Percentiles rank a stretch among this genome's conserved stretches.
Evolutionary conservation across 2,113 vertebrate species (phyloP).

Genomic region (Tyto alba): DNA sequence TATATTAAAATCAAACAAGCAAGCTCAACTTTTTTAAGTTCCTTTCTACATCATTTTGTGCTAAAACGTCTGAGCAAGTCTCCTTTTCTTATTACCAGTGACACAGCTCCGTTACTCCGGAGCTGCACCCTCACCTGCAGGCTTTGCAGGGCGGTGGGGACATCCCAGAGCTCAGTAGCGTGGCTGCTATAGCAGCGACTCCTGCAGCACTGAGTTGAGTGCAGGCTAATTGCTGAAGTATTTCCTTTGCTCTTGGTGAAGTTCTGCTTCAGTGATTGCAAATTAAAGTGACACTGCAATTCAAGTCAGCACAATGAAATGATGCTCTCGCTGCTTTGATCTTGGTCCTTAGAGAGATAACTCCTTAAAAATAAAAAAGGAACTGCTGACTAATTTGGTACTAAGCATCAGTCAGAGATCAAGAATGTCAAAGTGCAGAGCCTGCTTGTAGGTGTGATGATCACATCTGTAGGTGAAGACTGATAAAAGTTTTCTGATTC

Average conservation of each 20-base stretch:
- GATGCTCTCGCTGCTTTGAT: conserved; percentile 14
- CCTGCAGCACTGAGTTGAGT: background rate
- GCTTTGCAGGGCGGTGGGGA: background rate
- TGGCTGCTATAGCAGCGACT: background rate
- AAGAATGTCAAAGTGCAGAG: background rate
- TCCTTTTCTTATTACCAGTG: background rate
- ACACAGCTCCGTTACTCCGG: background rate
- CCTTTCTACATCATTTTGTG: background rate
- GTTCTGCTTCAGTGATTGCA: conserved; percentile 36
- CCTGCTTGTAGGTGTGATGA: background rate
- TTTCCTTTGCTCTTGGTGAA: background rate
- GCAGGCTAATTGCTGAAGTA: background rate
- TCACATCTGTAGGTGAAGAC: background rate
- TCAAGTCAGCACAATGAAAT: conserved; percentile 3
- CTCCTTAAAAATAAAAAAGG: background rate
- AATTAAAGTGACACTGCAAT: conserved; percentile 51
- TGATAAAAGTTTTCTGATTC: background rate
- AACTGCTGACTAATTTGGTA: background rate
- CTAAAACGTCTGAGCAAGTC: background rate
- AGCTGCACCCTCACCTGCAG: background rate
- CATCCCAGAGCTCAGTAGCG: background rate
- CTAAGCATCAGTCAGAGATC: background rate
- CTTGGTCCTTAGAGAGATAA: background rate
- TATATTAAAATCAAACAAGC: background rate
- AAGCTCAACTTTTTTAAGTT: background rate